A percentile compares a stretch with the other conserved stretches of the same genome.
These are phyloP conservation scores for Bos indicus DNA, from an alignment of 2,113 vertebrate genomes.

Conservation along the genomic window DNA sequence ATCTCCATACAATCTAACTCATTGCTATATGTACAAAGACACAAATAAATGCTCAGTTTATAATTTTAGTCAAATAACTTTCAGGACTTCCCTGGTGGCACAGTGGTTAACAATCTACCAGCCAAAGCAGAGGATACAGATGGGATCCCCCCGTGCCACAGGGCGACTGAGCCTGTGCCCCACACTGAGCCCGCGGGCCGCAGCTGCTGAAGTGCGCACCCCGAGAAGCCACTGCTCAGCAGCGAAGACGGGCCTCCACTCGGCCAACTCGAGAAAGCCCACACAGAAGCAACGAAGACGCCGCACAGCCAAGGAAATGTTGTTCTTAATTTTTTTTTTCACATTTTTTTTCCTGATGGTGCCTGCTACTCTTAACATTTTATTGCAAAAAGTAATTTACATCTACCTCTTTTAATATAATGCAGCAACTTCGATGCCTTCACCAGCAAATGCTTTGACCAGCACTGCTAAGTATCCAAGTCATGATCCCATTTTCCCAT, in stretches of 20 bases:
- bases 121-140: neutral
- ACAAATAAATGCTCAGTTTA: neutral
- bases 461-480: neutral
- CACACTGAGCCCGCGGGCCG: fast-evolving
- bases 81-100: neutral
- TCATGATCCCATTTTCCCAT: neutral
- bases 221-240: neutral
- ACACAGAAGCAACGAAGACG: fast-evolving
- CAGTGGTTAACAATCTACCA: neutral
- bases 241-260: neutral
- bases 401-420: neutral
- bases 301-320: neutral
- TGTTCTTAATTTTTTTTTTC: neutral
- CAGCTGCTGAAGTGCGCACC: fast-evolving
- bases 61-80: neutral
- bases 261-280: neutral
- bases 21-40: neutral
- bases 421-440: neutral
- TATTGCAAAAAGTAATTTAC: neutral
- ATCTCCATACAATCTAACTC: neutral
- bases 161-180: neutral
- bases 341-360: neutral
- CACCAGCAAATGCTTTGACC: neutral
- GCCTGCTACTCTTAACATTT: neutral
- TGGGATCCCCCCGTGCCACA: neutral